Evolutionary conservation across 2,113 vertebrate genomes (phyloP), one percentile per base, ranked within the genome.

Genomic region (Syngnathus floridae): DNA sequence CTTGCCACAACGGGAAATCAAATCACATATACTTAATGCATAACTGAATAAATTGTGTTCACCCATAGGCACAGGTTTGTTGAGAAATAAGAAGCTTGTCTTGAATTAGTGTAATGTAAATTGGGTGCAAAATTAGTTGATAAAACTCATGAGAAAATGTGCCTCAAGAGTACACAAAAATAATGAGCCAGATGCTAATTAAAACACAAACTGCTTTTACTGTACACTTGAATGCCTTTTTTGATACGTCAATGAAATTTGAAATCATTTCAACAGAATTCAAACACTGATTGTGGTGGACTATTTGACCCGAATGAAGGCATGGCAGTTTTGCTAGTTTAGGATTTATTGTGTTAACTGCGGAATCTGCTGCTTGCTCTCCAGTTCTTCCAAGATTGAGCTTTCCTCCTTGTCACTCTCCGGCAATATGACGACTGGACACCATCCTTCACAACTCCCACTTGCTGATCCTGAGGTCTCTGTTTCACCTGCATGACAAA

Each of bases 361-460:
- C 7, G 17, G 37, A 55, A 65, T 37, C n/a, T 19, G 16, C 7
- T 22, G 1, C 7, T 56, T 17, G 16, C 36, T 40, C 5, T 41
- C 58, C 58, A 61, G 21, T 61, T 61, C 5, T 62, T 48, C 8
- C 37, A 19, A n/a, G 1, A 60, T 22, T 19, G 63, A 0, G 6
- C 79, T 80, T 66, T 90, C 90, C 84, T 91, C 88, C 1, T 89
- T 16, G 68, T 92, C 88, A 1, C 89, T 85, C 66, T 90, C 80
- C 0, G 88, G 86, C 37, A 84, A 80, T 7, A 84, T 0, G 19
- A 88, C 73, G 54, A 37, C 36, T 0, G 86, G 88, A 52, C 73
- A 81, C 45, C 58, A 22, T 19, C 55, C 31, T 49, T 19, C 31
- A 13, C 4, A 17, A 35, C 26, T 7, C 43, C 1, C 62, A n/a